Percentiles rank a stretch among this genome's conserved stretches.
phyloP scores from a whole-genome alignment of 2,797 vertebrate species.

The Ambastaia sidthimunki region DNA sequence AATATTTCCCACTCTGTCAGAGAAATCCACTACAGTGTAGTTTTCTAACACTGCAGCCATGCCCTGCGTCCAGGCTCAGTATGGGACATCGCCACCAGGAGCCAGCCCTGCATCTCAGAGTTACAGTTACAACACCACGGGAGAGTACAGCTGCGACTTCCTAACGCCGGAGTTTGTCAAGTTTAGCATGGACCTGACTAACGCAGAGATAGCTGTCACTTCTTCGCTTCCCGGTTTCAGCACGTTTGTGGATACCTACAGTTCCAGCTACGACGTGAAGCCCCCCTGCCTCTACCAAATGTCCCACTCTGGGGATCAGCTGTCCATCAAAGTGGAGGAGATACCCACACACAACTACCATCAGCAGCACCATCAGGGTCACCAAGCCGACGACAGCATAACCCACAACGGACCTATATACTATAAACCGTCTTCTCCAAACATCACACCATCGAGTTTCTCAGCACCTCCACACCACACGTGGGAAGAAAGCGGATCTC shows the following conservation, averaged over 20 bases:
- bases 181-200: slow-evolving; percentile 99
- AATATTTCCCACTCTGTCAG: slow-evolving; percentile 6
- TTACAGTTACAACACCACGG: slow-evolving; percentile 92
- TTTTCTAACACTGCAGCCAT: slow-evolving; percentile 82
- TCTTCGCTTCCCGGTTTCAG: slow-evolving; percentile 83
- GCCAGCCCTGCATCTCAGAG: slow-evolving; percentile 94
- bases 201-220: slow-evolving; percentile 91
- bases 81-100: slow-evolving; percentile 95
- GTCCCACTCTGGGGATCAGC: slow-evolving; percentile 86
- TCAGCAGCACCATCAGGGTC: too few species aligned
- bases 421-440: slow-evolving; percentile 90
- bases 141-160: slow-evolving; percentile 95
- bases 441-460: slow-evolving; percentile 80
- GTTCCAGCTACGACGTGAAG: slow-evolving; percentile 90
- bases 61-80: slow-evolving; percentile 98
- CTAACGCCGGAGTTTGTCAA: slow-evolving; percentile 98
- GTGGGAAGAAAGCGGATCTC: slow-evolving; percentile 90
- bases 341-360: slow-evolving; percentile 87
- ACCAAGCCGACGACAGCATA: slow-evolving; percentile 88
- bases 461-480: slow-evolving; percentile 82
- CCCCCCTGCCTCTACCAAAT: slow-evolving; percentile 95
- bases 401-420: slow-evolving; percentile 86
- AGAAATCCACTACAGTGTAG: slow-evolving; percentile 43
- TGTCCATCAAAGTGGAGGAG: slow-evolving; percentile 94
- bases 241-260: slow-evolving; percentile 84